Evolutionary conservation across 2,113 vertebrate genomes (phyloP).

Genomic region (Menura novaehollandiae): DNA sequence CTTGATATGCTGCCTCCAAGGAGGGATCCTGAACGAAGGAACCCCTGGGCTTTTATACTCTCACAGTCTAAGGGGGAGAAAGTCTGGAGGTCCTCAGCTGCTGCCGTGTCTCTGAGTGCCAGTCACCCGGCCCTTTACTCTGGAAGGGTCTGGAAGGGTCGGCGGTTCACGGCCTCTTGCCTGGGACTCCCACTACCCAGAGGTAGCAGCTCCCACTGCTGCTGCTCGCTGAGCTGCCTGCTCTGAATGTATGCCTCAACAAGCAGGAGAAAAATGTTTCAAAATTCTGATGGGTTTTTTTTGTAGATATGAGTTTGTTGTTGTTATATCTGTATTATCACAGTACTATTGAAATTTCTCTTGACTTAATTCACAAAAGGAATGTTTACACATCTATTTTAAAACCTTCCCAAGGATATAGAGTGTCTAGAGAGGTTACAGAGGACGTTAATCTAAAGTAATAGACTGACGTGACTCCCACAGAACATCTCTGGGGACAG

Average conservation of each 20-base stretch:
- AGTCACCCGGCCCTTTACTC: not conserved
- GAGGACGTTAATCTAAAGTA: not conserved
- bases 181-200: not conserved
- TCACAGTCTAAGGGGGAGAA: not conserved
- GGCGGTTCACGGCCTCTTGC: not conserved
- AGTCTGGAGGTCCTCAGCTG: rapidly evolving
- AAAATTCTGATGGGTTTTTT: not conserved
- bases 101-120: not conserved
- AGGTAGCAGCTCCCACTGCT: not conserved
- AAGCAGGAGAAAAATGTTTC: not conserved
- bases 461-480: not conserved
- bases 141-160: not conserved
- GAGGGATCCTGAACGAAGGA: not conserved
- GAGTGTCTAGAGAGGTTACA: not conserved
- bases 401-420: not conserved
- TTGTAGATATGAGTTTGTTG: not conserved
- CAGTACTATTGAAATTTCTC: not conserved
- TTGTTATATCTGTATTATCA: not conserved
- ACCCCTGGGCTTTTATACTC: not conserved
- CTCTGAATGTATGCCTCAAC: not conserved
- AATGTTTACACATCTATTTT: not conserved
- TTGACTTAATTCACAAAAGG: not conserved
- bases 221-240: not conserved
- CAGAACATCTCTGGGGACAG: not conserved
- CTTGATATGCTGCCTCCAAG: not conserved